A percentile compares a stretch with the other conserved stretches of the same genome.
These are phyloP conservation scores for Allophyes oxyacanthae DNA, from an alignment of 2,888 invertebrate genomes.

Conservation along the genomic window DNA sequence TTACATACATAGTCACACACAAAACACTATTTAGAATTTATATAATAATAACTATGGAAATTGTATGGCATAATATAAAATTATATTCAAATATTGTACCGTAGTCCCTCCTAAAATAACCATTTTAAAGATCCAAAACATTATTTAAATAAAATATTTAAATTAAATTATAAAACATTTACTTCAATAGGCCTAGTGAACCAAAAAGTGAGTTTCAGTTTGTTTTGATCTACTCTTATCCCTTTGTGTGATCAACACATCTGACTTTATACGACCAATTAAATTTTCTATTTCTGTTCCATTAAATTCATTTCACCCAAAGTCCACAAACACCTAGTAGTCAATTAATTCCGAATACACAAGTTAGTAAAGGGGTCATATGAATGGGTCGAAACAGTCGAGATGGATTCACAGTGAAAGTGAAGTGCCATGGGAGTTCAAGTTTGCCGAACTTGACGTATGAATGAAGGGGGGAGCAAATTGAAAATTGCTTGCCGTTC, in stretches of 20 bases:
- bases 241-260: background rate
- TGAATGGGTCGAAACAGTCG: constrained; percentile 10
- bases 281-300: background rate
- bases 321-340: background rate
- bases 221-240: no score
- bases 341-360: constrained; percentile 17
- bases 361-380: constrained; percentile 4
- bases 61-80: no score
- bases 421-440: constrained; percentile 28
- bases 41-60: no score
- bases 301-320: background rate
- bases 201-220: no score
- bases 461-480: constrained; percentile 36
- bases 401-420: constrained; percentile 4
- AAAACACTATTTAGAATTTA: no score
- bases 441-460: constrained; percentile 22
- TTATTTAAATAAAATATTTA: no score
- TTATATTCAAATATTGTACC: no score
- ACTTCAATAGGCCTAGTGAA: no score
- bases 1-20: no score
- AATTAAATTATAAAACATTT: no score
- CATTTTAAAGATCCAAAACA: no score
- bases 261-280: background rate
- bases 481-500: constrained; percentile 40
- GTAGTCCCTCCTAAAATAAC: no score